Evolutionary conservation across 2,113 vertebrate species (phyloP), one percentile per base, ranked within the genome.

Genomic region (Podocnemis expansa): DNA sequence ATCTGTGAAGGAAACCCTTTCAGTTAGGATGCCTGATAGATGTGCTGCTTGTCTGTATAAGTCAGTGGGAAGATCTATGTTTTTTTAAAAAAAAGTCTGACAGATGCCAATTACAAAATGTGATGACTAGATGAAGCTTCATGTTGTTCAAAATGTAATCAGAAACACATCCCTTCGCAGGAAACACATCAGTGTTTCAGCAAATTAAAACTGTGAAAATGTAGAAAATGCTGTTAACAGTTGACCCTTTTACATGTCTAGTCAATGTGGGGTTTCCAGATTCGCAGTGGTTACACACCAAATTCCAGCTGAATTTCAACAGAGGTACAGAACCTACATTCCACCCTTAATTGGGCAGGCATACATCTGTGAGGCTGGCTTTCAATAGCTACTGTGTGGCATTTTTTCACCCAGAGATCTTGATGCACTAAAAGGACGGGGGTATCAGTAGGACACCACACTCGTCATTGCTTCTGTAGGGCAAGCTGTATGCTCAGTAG

Each of bases 231-330:
- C 31, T 63, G 60, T 34, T 34, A 34, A 31, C 7, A 6, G 60
- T 63, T 63, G 60, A 34, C 16, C 60, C 16, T 63, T 63, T 34
- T 63, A 63, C 11, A 6, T 63, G 31, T 34, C 31, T 63, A 7
- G 6, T 63, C 60, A 63, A 31, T 6, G 34, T 29, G 41, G 73
- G 86, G 38, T 0, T 0, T 84, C 82, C 91, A 19, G 16, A 60
- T 31, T 60, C 25, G 5, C 13, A 80, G 54, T 93, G 86, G 84
- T 88, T 93, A 67, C 82, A 88, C 49, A 78, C 27, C 90, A 60
- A 25, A 2, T 38, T 56, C 6, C 0, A 1, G 8, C 58, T 93
- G 29, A 88, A 27, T 79, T 84, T 56, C 54, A 87, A 16, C 49
- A 49, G 10, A 2, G 1, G n/a, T 88, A 51, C 80, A 88, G 13